Percentiles rank a stretch among this genome's conserved stretches.
These are phyloP conservation scores for Podarcis siculus DNA, from an alignment of 2,797 vertebrate genomes.

Conservation along the genomic window DNA sequence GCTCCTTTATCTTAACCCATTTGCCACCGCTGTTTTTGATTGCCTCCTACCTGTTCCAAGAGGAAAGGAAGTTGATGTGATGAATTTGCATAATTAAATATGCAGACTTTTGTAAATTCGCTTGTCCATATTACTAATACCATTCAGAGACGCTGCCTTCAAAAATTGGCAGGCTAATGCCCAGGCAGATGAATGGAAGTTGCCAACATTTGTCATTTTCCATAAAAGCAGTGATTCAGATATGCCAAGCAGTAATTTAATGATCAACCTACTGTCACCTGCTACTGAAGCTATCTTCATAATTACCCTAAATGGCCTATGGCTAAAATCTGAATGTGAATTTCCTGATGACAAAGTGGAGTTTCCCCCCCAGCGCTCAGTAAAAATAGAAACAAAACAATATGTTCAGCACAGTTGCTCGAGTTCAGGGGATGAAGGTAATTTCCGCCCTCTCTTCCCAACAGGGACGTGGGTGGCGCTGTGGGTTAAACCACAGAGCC, in stretches of 20 bases:
- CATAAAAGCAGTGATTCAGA: constrained; percentile 3
- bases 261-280: neutral
- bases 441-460: too few species aligned
- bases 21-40: neutral
- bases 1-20: neutral
- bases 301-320: neutral
- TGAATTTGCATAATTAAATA: neutral
- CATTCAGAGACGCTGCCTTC: neutral
- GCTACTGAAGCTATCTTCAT: neutral
- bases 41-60: neutral
- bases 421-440: neutral
- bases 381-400: neutral
- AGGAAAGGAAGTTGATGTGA: neutral
- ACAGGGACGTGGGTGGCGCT: too few species aligned
- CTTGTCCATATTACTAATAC: neutral
- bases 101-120: neutral
- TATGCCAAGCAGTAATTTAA: constrained; percentile 10
- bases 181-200: constrained; percentile 6
- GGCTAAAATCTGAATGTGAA: neutral
- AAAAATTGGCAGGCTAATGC: constrained; percentile 9
- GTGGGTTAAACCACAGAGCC: too few species aligned
- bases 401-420: neutral
- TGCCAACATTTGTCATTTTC: constrained; percentile 16
- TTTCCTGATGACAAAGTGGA: neutral
- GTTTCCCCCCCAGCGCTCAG: neutral